Percentiles rank a stretch among this genome's conserved stretches.
phyloP scores from a whole-genome alignment of 2,113 vertebrate genomes.

The Trochalopteron elliotii region DNA sequence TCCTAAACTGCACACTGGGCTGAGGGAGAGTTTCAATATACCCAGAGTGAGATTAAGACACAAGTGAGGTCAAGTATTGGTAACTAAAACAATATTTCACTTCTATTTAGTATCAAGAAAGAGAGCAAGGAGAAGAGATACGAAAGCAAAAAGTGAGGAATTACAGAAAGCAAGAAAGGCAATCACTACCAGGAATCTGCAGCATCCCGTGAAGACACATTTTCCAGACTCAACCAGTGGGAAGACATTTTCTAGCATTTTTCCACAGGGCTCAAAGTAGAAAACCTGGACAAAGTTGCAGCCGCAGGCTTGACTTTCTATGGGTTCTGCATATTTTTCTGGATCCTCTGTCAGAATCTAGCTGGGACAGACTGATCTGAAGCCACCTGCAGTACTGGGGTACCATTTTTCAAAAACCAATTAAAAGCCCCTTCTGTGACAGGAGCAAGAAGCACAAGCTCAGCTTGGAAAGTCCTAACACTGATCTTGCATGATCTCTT shows the following conservation, averaged over 20 bases:
- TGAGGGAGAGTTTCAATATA: not conserved
- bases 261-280: not conserved
- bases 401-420: not conserved
- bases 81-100: not conserved
- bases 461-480: not conserved
- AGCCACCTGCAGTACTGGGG: fast-evolving
- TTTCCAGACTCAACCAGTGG: not conserved
- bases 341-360: not conserved
- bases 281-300: not conserved
- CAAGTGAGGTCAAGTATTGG: not conserved
- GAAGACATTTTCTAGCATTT: not conserved
- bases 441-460: not conserved
- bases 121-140: not conserved
- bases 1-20: fast-evolving
- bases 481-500: not conserved
- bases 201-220: not conserved
- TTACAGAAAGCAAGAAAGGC: too few species aligned
- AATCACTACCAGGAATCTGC: not conserved
- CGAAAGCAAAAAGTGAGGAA: not conserved
- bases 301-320: not conserved
- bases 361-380: not conserved
- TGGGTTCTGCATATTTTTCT: not conserved
- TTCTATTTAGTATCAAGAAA: not conserved
- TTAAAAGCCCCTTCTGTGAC: not conserved
- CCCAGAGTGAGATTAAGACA: too few species aligned